Evolutionary conservation across 2,113 vertebrate species (phyloP).

Genomic region (Pangasianodon hypophthalmus): DNA sequence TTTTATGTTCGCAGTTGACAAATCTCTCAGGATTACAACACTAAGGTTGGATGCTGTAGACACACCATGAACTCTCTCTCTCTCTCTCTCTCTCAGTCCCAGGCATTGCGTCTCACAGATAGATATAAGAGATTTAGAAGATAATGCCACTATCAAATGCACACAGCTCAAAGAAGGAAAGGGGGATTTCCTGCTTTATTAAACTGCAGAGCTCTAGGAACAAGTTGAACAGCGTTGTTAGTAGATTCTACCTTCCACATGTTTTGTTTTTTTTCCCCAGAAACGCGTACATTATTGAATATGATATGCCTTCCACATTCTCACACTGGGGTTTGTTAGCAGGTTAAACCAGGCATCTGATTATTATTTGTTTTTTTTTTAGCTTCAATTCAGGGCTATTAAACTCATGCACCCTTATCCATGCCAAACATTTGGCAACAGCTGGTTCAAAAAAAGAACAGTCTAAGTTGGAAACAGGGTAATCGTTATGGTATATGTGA

Average conservation of each 20-base stretch:
- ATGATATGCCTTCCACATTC: neutral
- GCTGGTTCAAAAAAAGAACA: neutral
- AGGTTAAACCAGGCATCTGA: neutral
- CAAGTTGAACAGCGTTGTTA: neutral
- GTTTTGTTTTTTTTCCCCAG: neutral
- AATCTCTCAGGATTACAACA: neutral
- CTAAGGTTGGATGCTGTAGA: neutral
- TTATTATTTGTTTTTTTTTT: neutral
- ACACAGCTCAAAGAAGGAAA: slow-evolving; percentile 50
- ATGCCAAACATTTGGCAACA: neutral
- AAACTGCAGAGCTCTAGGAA: slow-evolving; percentile 21
- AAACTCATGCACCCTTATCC: neutral
- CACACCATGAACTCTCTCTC: neutral
- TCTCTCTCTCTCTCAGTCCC: neutral
- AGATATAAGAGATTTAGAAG: slow-evolving; percentile 56
- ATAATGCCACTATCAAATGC: slow-evolving; percentile 43
- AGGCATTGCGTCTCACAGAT: slow-evolving; percentile 58
- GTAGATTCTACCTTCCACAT: neutral
- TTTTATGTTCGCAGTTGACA: neutral
- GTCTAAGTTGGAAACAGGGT: no score
- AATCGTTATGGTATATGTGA: no score
- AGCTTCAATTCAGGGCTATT: neutral
- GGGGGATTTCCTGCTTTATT: slow-evolving; percentile 50
- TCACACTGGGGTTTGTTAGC: neutral
- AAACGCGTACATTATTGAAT: neutral